These are phyloP conservation scores for Silurus lanzhouensis DNA, from an alignment of 2,797 vertebrate species.

Conservation along the genomic window DNA sequence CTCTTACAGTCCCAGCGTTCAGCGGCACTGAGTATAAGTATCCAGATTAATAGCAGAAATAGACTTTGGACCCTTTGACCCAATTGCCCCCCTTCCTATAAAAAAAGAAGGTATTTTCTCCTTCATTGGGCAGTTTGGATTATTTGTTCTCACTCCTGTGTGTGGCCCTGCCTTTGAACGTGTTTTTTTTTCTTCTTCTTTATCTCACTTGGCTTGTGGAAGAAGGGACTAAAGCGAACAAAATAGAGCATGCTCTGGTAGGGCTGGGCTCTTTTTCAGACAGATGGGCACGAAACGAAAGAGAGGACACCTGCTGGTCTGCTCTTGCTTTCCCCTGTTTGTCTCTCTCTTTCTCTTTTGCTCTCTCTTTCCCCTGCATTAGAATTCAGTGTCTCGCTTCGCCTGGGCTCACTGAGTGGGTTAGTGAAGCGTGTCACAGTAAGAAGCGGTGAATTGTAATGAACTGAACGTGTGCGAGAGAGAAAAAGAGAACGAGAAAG, in stretches of 20 bases:
- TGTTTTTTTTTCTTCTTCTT: not conserved
- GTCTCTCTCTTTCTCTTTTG: slow-evolving; percentile 23
- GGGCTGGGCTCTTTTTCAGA: slow-evolving; percentile 53
- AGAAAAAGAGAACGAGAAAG: slow-evolving; percentile 49
- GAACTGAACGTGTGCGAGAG: slow-evolving; percentile 64
- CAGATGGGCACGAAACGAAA: slow-evolving; percentile 56
- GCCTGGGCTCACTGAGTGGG: slow-evolving; percentile 69
- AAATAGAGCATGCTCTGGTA: slow-evolving; percentile 52
- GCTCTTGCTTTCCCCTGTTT: slow-evolving; percentile 13
- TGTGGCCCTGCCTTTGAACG: slow-evolving; percentile 35
- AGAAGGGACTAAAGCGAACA: slow-evolving; percentile 48
- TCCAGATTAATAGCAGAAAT: not conserved
- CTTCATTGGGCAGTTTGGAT: slow-evolving; percentile 18
- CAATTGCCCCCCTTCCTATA: no score
- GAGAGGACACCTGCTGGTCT: slow-evolving; percentile 74
- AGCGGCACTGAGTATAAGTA: not conserved
- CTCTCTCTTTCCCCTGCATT: slow-evolving; percentile 62
- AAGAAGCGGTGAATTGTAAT: slow-evolving; percentile 77
- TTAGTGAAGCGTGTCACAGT: slow-evolving; percentile 73
- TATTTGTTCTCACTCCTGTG: slow-evolving; percentile 36
- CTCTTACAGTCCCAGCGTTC: not conserved
- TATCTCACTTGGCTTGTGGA: slow-evolving; percentile 29
- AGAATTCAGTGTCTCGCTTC: slow-evolving; percentile 72
- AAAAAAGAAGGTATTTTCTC: slow-evolving; percentile 15
- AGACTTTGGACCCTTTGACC: not conserved